Evolutionary conservation across 2,113 vertebrate species (phyloP), one percentile per base, ranked within the genome.

Genomic region (Heloderma charlesbogerti): DNA sequence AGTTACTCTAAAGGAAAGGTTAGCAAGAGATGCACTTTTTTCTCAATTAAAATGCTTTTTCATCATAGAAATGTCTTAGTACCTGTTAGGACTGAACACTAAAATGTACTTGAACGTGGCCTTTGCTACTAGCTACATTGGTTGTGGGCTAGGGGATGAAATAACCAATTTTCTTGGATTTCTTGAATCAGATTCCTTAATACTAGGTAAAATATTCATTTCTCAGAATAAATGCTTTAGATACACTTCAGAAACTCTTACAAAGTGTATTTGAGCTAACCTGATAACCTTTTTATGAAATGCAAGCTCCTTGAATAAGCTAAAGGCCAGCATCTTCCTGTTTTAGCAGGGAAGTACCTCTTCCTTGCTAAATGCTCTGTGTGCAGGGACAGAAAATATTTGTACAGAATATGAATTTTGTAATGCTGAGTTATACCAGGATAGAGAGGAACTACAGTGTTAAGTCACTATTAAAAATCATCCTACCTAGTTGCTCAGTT

Each of bases 1-100:
- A 16, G 82, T 94, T 63, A 90, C 74, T 0, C 91, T 93, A 92
- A n/a, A 92, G 78, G 84, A 88, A 92, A 91, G n/a, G 81, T 86
- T 81, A 81, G 4, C 1, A 90, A 54, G 15, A 20, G 51, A 45
- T 77, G 29, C 1, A 71, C 71, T 93, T 51, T 81, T 3, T 2
- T 92, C 31, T 31, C 34, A 54, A 37, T 54, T 80, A 20, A 85
- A 69, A 74, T 6, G 20, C 20, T 67, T 81, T 86, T 40, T 51
- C 10, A 20, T 29, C 1, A 27, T 37, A 80, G 22, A 18, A 85
- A 37, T 51, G 34, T 16, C 13, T 18, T 15, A 2, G 48, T 57
- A 74, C 45, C 12, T 25, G 54, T 8, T 69, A 2, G 1, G 37
- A 40, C 8, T 45, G 29, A 29, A 25, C 40, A 1, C 34, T 74